Conservation (phyloP, 2,797 vertebrate genomes). For the Chaetodon trifasciatus region DNA sequence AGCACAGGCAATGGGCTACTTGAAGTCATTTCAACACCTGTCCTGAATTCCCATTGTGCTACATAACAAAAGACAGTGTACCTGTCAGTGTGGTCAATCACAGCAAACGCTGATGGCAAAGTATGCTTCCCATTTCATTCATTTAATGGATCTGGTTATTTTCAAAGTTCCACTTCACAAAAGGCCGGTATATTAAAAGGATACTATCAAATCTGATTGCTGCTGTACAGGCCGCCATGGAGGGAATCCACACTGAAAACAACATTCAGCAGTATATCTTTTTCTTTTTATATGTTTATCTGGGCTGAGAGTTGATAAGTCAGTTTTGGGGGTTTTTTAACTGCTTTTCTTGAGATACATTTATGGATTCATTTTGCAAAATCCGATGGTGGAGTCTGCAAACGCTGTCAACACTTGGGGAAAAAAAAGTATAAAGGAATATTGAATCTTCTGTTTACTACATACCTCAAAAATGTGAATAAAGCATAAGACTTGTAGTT, state of each 20-base stretch:
- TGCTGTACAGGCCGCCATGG: not conserved
- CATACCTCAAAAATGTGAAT: constrained; percentile 35
- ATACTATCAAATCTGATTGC: constrained; percentile 7
- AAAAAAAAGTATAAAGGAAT: constrained; percentile 4
- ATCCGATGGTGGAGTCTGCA: constrained; percentile 26
- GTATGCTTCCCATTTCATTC: constrained; percentile 9
- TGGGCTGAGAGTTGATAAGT: constrained; percentile 11
- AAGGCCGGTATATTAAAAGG: not conserved
- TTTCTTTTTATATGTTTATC: constrained; percentile 1
- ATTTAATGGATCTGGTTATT: constrained; percentile 4
- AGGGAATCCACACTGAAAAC: not conserved
- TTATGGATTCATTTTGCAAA: constrained; percentile 20
- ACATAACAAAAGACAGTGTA: constrained; percentile 16
- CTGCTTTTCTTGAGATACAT: constrained; percentile 10
- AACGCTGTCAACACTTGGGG: constrained; percentile 17
- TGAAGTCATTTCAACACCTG: constrained; percentile 49
- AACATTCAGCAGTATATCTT: not conserved
- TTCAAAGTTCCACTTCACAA: constrained; percentile 9
- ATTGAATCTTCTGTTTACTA: constrained; percentile 40
- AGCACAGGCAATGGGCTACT: constrained; percentile 60
- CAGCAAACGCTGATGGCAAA: constrained; percentile 4
- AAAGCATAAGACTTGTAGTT: constrained; percentile 34
- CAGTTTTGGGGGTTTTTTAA: constrained; percentile 2
- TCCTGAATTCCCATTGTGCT: constrained; percentile 29
- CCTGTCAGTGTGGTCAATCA: constrained; percentile 38